Base-by-base conservation (phyloP, 2,113 vertebrate species). In the Tringa solitaria region DNA sequence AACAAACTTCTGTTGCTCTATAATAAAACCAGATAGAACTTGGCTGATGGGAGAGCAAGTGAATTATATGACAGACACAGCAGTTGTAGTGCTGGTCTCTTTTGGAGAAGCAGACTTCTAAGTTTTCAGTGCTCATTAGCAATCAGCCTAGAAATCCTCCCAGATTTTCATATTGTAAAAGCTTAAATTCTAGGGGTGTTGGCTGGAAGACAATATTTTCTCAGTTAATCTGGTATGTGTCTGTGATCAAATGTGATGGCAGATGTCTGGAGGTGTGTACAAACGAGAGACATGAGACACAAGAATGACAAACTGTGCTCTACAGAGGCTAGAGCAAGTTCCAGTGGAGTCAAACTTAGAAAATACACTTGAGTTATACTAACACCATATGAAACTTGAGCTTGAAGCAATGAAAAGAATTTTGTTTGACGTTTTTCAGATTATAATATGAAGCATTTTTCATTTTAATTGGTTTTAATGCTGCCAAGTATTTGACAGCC, bases 381-480 rank as follows among this genome's bases (percentile, higher is more conserved):
- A 75, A 74, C 48, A 19, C 57, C 22, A 30, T 43, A 27, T 35
- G 69, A 91, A 96, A 95, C 53, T 83, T 88, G 79, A 78, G 57
- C 75, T 91, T 79, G 53, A 91, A 91, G 78, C 46, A 72, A 70
- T 88, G 78, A 87, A 53, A 91, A 95, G 14, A 91, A 86, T 90
- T 92, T 80, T 89, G 59, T 75, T 89, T 95, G 51, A 85, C 93
- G 35, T 51, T 92, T 94, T 91, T 90, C 92, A 87, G 73, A 77
- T 93, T 93, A 93, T 93, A 94, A 70, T 94, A 68, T 2, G 41
- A 90, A 39, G 5, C 51, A 77, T 96, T 96, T 95, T 95, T 96
- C 88, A 91, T 93, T 95, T 94, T 88, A 96, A 97, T 96, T 96
- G 84, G 57, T 80, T 95, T 95, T 90, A 93, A 76, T 79, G 43